Base-by-base conservation (phyloP, 2,113 vertebrate genomes). In the Macrotis lagotis region DNA sequence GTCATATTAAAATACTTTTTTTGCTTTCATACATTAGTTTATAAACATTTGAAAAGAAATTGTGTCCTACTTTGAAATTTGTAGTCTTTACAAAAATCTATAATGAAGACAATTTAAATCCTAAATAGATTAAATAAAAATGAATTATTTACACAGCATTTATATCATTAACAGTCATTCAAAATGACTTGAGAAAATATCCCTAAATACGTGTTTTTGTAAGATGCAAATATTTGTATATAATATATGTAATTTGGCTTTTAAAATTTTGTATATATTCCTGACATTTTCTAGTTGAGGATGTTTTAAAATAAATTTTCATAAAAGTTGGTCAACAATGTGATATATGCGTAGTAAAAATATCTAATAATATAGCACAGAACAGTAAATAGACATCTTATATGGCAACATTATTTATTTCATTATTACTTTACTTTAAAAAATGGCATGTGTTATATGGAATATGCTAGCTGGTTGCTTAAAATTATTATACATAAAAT, bases 281-380 rank as follows among this genome's bases (percentile, higher is more conserved):
- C 90, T 88, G 48, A 22, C 6, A 83, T 52, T 96, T 90, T 95
- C 7, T 90, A 91, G 55, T 92, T 96, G 8, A 9, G 1, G 90
- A 52, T 91, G 50, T 90, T 93, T 90, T 16, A 6, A 48, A 94
- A 94, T 93, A 90, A 93, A 95, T 66, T 90, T 55, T 16, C 26
- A 66, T 51, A 59, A 90, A 50, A 28, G 55, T 28, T 93, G 55
- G 2, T 51, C 0, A 92, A 19, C n/a, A 94, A 50, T 48, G 50
- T 50, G 4, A 74, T 37, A 3, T 91, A 53, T 44, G 3, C 92
- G 52, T 91, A 90, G 44, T 93, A 88, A 92, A 90, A 9, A 37
- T 37, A 12, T 66, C 28, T 37, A 66, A 8, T 25, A 90, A 90
- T 1, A 25, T 88, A 8, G 1, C n/a, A 94, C 8, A 89, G 24